phyloP scores from a whole-genome alignment of 2,888 invertebrate genomes.

The Dioctria linearis region DNA sequence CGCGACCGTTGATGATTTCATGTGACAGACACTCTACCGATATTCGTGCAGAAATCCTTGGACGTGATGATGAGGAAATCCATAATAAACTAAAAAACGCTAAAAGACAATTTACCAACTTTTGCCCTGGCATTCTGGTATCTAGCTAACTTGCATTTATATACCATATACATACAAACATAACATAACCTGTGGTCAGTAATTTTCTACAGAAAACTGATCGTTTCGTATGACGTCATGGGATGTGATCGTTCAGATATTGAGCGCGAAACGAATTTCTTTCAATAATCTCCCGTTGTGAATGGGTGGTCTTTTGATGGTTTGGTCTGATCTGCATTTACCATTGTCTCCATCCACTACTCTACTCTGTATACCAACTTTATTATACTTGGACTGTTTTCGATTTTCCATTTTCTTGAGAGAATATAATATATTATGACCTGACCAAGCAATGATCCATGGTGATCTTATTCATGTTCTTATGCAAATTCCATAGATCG shows the following conservation, averaged over 20 bases:
- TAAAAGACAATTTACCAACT: slow-evolving; percentile 3
- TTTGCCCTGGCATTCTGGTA: not conserved
- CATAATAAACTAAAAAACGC: slow-evolving; percentile 4
- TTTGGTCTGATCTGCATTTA: not conserved
- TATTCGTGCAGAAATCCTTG: slow-evolving; percentile 50
- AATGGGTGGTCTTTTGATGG: slow-evolving; percentile 55
- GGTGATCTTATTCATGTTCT: slow-evolving; percentile 33
- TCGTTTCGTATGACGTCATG: slow-evolving; percentile 54
- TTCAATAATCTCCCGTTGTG: slow-evolving; percentile 53
- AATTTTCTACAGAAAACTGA: slow-evolving; percentile 53
- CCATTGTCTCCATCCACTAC: not conserved
- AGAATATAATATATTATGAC: slow-evolving; percentile 17
- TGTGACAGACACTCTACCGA: slow-evolving; percentile 34
- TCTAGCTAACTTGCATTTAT: not conserved
- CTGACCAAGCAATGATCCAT: slow-evolving; percentile 14
- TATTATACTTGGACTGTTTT: not conserved
- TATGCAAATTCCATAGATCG: slow-evolving; percentile 55
- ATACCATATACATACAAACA: too few relatives aligned
- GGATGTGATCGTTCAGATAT: slow-evolving; percentile 50
- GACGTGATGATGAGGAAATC: slow-evolving; percentile 44
- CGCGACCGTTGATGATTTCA: not conserved
- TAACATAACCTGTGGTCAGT: slow-evolving; percentile 32
- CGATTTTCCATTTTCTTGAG: slow-evolving; percentile 49
- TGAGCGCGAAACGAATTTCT: slow-evolving; percentile 52
- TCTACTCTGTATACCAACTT: not conserved